Evolutionary conservation across 2,888 invertebrate genomes (phyloP).

Genomic region (Portevinia maculata): DNA sequence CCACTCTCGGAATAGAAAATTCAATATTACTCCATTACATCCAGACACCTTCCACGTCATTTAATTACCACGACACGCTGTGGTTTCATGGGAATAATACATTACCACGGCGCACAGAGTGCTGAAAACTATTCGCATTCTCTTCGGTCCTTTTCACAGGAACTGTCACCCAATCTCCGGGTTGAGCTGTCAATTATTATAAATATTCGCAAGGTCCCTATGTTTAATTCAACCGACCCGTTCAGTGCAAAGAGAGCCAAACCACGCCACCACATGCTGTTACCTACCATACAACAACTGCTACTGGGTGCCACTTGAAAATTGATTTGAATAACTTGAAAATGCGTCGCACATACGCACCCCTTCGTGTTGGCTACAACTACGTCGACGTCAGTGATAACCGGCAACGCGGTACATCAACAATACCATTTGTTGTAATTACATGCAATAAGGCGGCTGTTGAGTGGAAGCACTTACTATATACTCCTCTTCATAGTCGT

Average conservation of each 20-base stretch:
- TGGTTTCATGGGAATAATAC: conserved; percentile 2
- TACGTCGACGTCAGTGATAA: conserved; percentile 25
- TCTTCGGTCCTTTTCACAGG: conserved; percentile 66
- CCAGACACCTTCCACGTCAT: conserved; percentile 3
- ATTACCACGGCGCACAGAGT: conserved; percentile 1
- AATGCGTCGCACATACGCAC: conserved; percentile 71
- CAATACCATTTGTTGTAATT: conserved; percentile 69
- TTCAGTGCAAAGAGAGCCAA: background rate
- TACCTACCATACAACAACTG: conserved; percentile 18
- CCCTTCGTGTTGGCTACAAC: conserved; percentile 34
- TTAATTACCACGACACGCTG: background rate
- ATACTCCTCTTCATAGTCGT: conserved; percentile 35
- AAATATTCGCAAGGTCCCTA: conserved; percentile 51
- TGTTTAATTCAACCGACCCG: conserved; percentile 54
- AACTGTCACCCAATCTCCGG: conserved; percentile 74
- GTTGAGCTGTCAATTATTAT: conserved; percentile 68
- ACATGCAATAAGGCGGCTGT: conserved; percentile 71
- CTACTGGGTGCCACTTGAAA: conserved; percentile 46
- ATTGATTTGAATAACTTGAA: conserved; percentile 73
- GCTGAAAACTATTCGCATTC: conserved; percentile 24
- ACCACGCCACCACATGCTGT: conserved; percentile 36
- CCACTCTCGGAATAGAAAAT: too few relatives aligned
- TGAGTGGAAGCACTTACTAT: conserved; percentile 52
- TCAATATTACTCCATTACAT: background rate
- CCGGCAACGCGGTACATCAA: conserved; percentile 11